Evolutionary conservation across 2,113 vertebrate genomes (phyloP).

Genomic region (Triplophysa tibetana): DNA sequence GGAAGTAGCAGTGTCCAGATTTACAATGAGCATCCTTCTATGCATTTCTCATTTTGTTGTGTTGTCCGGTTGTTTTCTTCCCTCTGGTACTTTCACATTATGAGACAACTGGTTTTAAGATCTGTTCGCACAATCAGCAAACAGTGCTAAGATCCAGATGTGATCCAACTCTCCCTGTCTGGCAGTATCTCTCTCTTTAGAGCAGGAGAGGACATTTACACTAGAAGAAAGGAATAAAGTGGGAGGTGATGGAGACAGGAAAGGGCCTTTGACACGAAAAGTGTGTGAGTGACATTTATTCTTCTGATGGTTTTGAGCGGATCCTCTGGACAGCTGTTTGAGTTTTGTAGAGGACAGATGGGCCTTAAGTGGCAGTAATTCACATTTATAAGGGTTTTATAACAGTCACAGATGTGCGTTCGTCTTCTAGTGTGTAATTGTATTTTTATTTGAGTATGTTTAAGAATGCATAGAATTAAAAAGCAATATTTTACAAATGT

Average conservation of each 20-base stretch:
- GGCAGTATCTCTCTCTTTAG: not conserved
- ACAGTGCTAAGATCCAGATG: too few species aligned
- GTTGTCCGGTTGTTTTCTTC: not conserved
- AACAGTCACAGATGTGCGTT: conserved; percentile 26
- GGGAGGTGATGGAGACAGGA: not conserved
- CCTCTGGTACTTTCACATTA: not conserved
- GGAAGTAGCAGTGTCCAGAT: not conserved
- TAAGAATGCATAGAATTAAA: too few species aligned
- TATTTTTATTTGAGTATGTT: too few species aligned
- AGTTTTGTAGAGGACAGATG: conserved; percentile 42
- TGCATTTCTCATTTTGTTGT: not conserved
- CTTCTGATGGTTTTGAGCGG: conserved; percentile 1
- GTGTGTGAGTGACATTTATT: conserved; percentile 24
- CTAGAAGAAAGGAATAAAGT: conserved; percentile 1
- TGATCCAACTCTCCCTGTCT: not conserved
- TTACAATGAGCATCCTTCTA: not conserved
- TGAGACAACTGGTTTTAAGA: not conserved
- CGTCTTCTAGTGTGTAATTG: not conserved
- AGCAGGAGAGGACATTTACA: conserved; percentile 21
- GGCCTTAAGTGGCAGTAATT: conserved; percentile 15
- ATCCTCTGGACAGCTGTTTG: conserved; percentile 37
- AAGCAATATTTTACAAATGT: too few species aligned
- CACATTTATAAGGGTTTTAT: conserved; percentile 24
- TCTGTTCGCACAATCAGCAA: not conserved
- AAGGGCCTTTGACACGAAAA: conserved; percentile 1